Evolutionary conservation across 1,140 invertebrate species (phyloP).

Genomic region (Saxidomus purpurata): DNA sequence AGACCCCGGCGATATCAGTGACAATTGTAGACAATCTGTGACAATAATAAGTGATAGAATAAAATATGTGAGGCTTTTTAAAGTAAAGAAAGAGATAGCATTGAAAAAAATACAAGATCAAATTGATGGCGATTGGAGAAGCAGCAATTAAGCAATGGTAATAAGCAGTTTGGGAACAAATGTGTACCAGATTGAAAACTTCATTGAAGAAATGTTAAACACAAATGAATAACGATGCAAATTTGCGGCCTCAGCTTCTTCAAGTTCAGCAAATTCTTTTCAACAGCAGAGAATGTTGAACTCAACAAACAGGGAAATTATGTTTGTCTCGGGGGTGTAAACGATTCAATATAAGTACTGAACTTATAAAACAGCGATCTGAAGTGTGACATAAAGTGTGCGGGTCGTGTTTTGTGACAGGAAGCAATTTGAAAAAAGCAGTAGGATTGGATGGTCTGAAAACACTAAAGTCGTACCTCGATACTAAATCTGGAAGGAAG

Average conservation of each 20-base stretch:
- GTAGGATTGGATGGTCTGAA: slow-evolving; percentile 24
- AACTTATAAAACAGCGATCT: not conserved
- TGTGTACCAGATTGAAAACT: not conserved
- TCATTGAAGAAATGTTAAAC: not conserved
- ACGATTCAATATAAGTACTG: not conserved
- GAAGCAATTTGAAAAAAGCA: not conserved
- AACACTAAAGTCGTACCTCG: not conserved
- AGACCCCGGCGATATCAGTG: not conserved
- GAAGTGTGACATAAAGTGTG: not conserved
- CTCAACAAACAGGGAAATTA: not conserved
- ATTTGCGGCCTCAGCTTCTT: not conserved
- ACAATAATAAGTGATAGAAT: not conserved
- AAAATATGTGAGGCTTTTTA: not conserved
- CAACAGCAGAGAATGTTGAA: not conserved
- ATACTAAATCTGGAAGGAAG: not conserved
- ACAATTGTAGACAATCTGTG: not conserved
- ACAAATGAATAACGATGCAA: not conserved
- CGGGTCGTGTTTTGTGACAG: not conserved
- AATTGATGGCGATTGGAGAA: too few relatives aligned
- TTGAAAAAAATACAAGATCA: not conserved
- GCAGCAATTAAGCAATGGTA: too few relatives aligned
- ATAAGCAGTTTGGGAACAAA: too few relatives aligned
- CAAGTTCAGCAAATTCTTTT: not conserved
- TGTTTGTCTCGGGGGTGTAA: not conserved
- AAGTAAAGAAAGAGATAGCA: not conserved